phyloP scores from a whole-genome alignment of 2,888 invertebrate genomes.

The Tetranychus truncatus region DNA sequence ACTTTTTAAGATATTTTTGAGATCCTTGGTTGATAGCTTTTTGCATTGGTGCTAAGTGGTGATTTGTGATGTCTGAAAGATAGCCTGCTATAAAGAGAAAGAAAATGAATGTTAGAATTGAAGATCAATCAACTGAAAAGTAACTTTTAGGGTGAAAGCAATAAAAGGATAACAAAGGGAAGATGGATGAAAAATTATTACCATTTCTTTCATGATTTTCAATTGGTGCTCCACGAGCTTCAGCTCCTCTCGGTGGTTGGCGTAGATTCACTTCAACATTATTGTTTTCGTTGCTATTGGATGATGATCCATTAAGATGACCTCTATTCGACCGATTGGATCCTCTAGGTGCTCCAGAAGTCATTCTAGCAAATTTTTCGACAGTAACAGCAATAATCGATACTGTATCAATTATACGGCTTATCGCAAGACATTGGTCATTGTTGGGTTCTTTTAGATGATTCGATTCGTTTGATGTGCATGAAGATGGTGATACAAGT shows the following conservation, averaged over 20 bases:
- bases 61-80: conserved; percentile 8
- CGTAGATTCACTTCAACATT: not conserved
- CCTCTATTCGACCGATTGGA: not conserved
- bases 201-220: not conserved
- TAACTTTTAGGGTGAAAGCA: not conserved
- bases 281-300: not conserved
- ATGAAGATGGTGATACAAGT: not conserved
- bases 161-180: not conserved
- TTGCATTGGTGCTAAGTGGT: conserved; percentile 13
- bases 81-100: not conserved
- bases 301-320: not conserved
- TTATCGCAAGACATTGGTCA: not conserved
- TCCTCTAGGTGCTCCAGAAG: not conserved
- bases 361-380: not conserved
- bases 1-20: conserved; percentile 20
- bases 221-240: not conserved
- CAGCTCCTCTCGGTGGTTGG: not conserved
- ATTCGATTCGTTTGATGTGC: not conserved
- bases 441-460: not conserved
- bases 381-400: not conserved
- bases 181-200: not conserved
- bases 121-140: not conserved
- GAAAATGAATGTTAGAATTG: not conserved
- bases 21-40: conserved; percentile 11
- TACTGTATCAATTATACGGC: not conserved